These are phyloP conservation scores for Galaxias olidus DNA, from an alignment of 2,797 vertebrate genomes.

Conservation along the genomic window DNA sequence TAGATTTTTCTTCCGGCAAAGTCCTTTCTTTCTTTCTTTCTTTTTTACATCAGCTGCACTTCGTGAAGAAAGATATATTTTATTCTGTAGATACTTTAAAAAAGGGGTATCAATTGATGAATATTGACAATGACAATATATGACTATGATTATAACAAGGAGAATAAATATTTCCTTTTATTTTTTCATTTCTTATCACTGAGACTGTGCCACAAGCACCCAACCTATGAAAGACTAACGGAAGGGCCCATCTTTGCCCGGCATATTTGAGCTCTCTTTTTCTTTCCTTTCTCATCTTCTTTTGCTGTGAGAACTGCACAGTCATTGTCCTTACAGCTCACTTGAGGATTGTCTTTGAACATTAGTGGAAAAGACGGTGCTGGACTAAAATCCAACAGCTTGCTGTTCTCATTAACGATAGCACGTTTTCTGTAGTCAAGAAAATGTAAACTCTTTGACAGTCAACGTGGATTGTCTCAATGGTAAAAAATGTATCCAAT, in stretches of 20 bases:
- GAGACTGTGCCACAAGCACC: slow-evolving; percentile 60
- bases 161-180: slow-evolving; percentile 75
- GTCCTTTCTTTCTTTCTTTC: slow-evolving; percentile 41
- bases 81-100: slow-evolving; percentile 67
- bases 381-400: slow-evolving; percentile 5
- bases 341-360: slow-evolving; percentile 42
- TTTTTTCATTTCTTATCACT: slow-evolving; percentile 67
- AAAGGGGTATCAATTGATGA: slow-evolving; percentile 69
- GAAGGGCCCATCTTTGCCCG: slow-evolving; percentile 47
- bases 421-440: slow-evolving; percentile 54
- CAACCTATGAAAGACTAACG: slow-evolving; percentile 61
- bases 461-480: slow-evolving; percentile 32
- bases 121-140: slow-evolving; percentile 62
- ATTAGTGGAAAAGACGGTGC: neutral
- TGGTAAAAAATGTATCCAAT: slow-evolving; percentile 10
- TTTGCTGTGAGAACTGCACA: slow-evolving; percentile 59
- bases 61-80: slow-evolving; percentile 35
- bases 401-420: slow-evolving; percentile 28
- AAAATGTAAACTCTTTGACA: slow-evolving; percentile 49
- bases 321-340: slow-evolving; percentile 61
- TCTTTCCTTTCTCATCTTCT: slow-evolving; percentile 28
- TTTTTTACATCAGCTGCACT: slow-evolving; percentile 65
- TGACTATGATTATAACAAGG: slow-evolving; percentile 71
- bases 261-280: slow-evolving; percentile 19
- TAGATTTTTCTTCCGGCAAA: slow-evolving; percentile 34